Evolutionary conservation across 2,888 invertebrate genomes (phyloP).

Genomic region (Nesidiocoris tenuis): DNA sequence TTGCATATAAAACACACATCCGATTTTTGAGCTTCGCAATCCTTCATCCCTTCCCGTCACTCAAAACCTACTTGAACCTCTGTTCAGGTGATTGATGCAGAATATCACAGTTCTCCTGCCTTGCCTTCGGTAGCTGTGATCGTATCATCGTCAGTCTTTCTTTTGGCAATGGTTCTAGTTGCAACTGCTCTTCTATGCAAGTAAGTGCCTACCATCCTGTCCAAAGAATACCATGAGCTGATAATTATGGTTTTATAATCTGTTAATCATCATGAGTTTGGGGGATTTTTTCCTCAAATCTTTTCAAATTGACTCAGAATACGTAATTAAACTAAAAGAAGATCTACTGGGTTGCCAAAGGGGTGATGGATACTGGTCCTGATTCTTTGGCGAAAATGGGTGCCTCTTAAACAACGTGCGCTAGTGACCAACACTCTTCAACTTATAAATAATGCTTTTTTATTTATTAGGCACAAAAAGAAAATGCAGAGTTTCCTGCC

Average conservation of each 20-base stretch:
- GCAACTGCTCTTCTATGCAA: slow-evolving; percentile 83
- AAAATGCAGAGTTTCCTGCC: slow-evolving; percentile 78
- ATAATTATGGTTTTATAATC: too few relatives aligned
- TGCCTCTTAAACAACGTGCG: too few relatives aligned
- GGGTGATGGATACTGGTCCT: too few relatives aligned
- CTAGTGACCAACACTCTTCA: background rate
- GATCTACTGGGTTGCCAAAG: too few relatives aligned
- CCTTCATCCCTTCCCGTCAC: too few relatives aligned
- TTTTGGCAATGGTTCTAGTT: slow-evolving; percentile 74
- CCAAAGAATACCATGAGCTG: too few relatives aligned
- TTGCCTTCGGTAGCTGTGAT: slow-evolving; percentile 82
- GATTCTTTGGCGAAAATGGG: too few relatives aligned
- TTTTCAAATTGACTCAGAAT: background rate
- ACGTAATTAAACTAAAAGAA: background rate
- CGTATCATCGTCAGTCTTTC: slow-evolving; percentile 75
- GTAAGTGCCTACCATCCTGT: too few relatives aligned
- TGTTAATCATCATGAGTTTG: too few relatives aligned
- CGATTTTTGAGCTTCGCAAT: too few relatives aligned
- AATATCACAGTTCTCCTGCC: slow-evolving; percentile 81
- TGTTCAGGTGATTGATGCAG: slow-evolving; percentile 85
- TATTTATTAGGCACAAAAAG: slow-evolving; percentile 74
- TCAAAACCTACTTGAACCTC: too few relatives aligned
- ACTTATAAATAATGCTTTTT: slow-evolving; percentile 51
- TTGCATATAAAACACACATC: too few relatives aligned
- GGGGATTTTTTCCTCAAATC: background rate